A percentile compares a stretch with the other conserved stretches of the same genome.
Conservation (phyloP, 2,797 vertebrate species). For the Lateolabrax maculatus region DNA sequence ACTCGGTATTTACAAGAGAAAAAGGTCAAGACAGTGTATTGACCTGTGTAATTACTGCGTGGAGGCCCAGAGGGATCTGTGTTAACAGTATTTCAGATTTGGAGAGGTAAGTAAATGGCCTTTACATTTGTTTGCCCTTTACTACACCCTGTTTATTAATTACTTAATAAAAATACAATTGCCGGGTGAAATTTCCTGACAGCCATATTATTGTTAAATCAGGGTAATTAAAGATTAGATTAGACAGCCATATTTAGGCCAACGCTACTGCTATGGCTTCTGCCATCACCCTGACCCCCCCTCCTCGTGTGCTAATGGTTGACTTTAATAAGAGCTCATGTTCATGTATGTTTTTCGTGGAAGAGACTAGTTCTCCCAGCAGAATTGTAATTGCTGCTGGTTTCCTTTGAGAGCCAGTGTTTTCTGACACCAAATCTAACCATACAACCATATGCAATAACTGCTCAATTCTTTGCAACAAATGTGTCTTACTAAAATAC, state of each 20-base stretch:
- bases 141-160: neutral
- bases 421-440: neutral
- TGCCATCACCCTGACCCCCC: neutral
- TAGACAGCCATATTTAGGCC: neutral
- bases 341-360: neutral
- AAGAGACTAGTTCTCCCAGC: neutral
- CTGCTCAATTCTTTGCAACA: neutral
- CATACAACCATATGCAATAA: neutral
- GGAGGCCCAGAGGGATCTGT: neutral
- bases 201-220: neutral
- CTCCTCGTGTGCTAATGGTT: neutral
- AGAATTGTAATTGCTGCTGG: neutral
- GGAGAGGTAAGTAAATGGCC: neutral
- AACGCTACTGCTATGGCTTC: neutral
- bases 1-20: neutral
- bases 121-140: neutral
- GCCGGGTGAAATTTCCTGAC: neutral
- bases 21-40: neutral
- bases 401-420: neutral
- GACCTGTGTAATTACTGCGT: conserved; percentile 6
- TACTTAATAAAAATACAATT: neutral
- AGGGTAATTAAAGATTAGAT: neutral
- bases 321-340: neutral
- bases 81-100: neutral
- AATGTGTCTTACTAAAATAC: neutral